Conservation (phyloP, 2,113 vertebrate genomes). For the Mus musculus region GRCm39 chr13:114273501-114274000, state of each 20-base stretch:
- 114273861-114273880: background rate
- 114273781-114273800: background rate
- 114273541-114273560: background rate
- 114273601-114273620: background rate
- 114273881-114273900: background rate
- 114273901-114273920: background rate
- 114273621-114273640: background rate
- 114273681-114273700: background rate
- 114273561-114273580: background rate
- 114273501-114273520: background rate
- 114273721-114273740: background rate
- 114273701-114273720: background rate
- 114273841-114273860: background rate
- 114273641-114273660: background rate
- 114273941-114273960: background rate
- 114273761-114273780: background rate
- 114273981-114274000: conserved; percentile 8
- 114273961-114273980: background rate
- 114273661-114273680: background rate
- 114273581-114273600: background rate
- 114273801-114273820: background rate
- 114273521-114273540: background rate
- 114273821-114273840: background rate
- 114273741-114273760: conserved; percentile 1
- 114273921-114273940: background rate